Percentiles rank a stretch among this genome's conserved stretches.
Conservation (phyloP, 1,140 invertebrate species). For the Calycopis cecrops region DNA sequence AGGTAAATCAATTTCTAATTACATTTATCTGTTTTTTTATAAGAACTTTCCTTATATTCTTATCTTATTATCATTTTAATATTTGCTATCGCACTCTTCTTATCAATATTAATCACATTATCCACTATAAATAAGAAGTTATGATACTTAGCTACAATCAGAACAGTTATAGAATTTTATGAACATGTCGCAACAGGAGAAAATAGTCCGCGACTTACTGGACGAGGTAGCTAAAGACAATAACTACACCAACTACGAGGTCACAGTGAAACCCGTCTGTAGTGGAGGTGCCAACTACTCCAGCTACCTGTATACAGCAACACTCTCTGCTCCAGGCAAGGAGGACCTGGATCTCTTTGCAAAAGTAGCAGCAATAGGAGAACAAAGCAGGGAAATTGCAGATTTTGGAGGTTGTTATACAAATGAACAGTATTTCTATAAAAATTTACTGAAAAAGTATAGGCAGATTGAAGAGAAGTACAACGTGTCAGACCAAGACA, state of each 20-base stretch:
- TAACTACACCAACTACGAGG: not conserved
- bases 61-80: too few species aligned
- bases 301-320: constrained; percentile 28
- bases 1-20: too few species aligned
- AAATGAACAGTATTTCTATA: constrained; percentile 34
- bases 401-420: constrained; percentile 13
- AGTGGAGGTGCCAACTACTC: constrained; percentile 37
- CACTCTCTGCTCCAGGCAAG: constrained; percentile 11
- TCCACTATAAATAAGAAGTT: too few species aligned
- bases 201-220: too few species aligned
- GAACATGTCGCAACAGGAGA: too few species aligned
- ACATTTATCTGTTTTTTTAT: too few species aligned
- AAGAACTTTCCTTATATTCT: too few species aligned
- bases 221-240: too few species aligned
- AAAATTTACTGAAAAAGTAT: constrained; percentile 20
- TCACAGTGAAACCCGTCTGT: not conserved
- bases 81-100: too few species aligned
- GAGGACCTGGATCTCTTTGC: constrained; percentile 31
- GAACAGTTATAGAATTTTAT: too few species aligned
- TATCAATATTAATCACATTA: too few species aligned
- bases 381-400: constrained; percentile 18
- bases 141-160: too few species aligned
- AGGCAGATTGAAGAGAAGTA: constrained; percentile 23
- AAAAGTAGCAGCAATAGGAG: constrained; percentile 31
- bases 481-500: constrained; percentile 18